Conservation (phyloP, 2,797 vertebrate species). For the Pipistrellus nathusii region DNA sequence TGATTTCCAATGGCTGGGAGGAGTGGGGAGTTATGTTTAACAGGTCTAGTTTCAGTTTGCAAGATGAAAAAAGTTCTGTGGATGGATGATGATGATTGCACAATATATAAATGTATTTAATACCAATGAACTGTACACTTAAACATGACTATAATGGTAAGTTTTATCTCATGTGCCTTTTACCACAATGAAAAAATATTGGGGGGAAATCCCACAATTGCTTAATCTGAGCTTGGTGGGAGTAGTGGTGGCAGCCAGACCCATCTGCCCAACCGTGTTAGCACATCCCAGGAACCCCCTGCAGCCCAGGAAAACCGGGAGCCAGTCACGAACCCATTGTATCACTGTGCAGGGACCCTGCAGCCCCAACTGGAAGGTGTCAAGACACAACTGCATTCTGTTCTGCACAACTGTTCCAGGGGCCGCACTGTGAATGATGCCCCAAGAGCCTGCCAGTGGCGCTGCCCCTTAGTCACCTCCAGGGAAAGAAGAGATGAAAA, state of each 20-base stretch:
- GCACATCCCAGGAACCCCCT: neutral
- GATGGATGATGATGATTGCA: neutral
- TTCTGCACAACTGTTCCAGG: neutral
- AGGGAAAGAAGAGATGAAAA: neutral
- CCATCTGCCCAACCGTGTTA: neutral
- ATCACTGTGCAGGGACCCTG: neutral
- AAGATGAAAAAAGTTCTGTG: neutral
- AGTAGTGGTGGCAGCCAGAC: neutral
- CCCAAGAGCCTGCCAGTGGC: neutral
- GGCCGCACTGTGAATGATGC: neutral
- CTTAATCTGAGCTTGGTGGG: neutral
- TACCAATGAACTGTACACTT: neutral
- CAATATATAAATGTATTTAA: neutral
- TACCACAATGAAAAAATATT: neutral
- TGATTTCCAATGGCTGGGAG: neutral
- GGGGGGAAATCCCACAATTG: neutral
- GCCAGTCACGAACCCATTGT: neutral
- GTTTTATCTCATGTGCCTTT: neutral
- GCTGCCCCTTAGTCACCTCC: neutral
- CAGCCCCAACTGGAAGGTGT: neutral
- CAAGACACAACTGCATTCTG: neutral
- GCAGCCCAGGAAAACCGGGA: neutral
- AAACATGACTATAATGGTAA: neutral
- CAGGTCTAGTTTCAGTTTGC: neutral
- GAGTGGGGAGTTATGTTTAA: neutral